Conservation (phyloP, 2,888 invertebrate genomes). For the Calliopum simillimum region DNA sequence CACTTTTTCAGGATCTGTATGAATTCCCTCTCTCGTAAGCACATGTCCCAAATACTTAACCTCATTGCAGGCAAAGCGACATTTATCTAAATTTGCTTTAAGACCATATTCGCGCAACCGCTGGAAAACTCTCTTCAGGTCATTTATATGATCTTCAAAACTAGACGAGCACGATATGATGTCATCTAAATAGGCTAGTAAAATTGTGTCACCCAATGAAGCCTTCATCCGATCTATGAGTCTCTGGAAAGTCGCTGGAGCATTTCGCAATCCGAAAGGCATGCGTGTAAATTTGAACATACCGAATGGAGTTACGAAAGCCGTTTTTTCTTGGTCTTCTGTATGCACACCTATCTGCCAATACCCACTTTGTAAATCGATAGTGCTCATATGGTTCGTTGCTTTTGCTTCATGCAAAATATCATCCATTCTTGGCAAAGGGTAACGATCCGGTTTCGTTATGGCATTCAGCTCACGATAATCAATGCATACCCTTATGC, state of each 20-base stretch:
- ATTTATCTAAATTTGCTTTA: constrained; percentile 48
- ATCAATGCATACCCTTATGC: constrained; percentile 57
- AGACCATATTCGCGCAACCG: constrained; percentile 30
- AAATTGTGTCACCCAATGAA: constrained; percentile 43
- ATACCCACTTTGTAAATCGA: constrained; percentile 42
- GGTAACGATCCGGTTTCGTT: constrained; percentile 57
- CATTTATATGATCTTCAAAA: constrained; percentile 44
- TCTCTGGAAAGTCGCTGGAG: constrained; percentile 55
- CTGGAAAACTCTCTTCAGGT: constrained; percentile 35
- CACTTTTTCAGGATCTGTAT: constrained; percentile 39
- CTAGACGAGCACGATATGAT: constrained; percentile 47
- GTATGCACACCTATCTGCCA: constrained; percentile 38
- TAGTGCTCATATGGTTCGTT: constrained; percentile 39
- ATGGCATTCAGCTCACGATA: constrained; percentile 55
- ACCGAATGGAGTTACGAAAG: constrained; percentile 58
- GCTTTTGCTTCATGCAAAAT: constrained; percentile 38
- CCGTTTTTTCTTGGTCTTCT: constrained; percentile 53
- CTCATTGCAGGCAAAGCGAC: constrained; percentile 37
- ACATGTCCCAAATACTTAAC: constrained; percentile 43
- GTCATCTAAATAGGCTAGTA: constrained; percentile 55
- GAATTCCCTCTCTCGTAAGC: constrained; percentile 43
- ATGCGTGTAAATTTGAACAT: constrained; percentile 55
- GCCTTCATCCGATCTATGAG: constrained; percentile 51
- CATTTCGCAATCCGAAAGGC: constrained; percentile 58
- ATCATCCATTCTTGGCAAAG: constrained; percentile 53